Percentiles rank a stretch among this genome's conserved stretches.
These are phyloP conservation scores for Nemoura dubitans DNA, from an alignment of 2,888 invertebrate genomes.

Conservation along the genomic window DNA sequence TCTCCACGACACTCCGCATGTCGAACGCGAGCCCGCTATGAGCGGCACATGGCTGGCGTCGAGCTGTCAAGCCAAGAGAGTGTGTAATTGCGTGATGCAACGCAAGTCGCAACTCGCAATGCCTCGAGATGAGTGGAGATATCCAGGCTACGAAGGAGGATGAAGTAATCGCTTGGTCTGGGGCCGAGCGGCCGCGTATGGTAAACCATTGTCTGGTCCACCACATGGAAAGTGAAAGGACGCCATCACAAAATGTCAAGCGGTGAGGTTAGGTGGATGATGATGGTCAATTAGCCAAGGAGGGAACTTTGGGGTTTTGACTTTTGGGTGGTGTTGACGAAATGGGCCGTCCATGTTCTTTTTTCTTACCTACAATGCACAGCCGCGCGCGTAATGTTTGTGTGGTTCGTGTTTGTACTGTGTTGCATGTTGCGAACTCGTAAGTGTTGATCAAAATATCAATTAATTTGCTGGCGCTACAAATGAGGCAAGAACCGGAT, in stretches of 20 bases:
- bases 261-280: background rate
- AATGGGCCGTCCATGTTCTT: background rate
- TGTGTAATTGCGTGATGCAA: constrained; percentile 4
- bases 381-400: too few relatives aligned
- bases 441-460: too few relatives aligned
- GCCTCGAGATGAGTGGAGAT: background rate
- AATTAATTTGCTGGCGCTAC: too few relatives aligned
- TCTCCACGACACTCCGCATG: background rate
- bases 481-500: too few relatives aligned
- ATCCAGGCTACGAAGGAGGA: background rate
- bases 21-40: background rate
- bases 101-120: too few relatives aligned
- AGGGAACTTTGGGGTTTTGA: background rate
- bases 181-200: background rate
- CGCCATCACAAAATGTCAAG: background rate
- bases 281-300: background rate
- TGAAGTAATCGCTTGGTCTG: background rate
- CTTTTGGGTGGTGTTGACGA: background rate
- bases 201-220: background rate
- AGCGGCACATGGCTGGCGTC: background rate
- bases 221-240: background rate
- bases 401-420: too few relatives aligned
- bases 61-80: background rate
- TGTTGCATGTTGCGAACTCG: too few relatives aligned
- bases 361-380: background rate